Percentiles rank a stretch among this genome's conserved stretches.
These are phyloP conservation scores for Neodiprion virginianus DNA, from an alignment of 1,140 invertebrate species.

Conservation along the genomic window DNA sequence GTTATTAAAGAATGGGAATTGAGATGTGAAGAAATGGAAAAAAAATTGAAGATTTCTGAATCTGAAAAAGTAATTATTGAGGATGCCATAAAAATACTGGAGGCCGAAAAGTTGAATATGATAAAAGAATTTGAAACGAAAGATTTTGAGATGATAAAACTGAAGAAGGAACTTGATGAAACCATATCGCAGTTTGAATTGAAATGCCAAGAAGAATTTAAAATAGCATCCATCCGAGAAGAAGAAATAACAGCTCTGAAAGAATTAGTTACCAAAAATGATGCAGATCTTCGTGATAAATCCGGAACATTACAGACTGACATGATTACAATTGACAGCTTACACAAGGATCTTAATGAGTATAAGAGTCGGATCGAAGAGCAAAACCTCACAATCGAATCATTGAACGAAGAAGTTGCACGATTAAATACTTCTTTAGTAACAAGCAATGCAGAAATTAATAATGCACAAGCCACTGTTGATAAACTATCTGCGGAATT, in stretches of 20 bases:
- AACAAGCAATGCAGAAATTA: conserved; percentile 27
- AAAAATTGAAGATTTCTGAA: conserved; percentile 41
- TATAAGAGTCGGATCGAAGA: conserved; percentile 31
- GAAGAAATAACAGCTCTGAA: conserved; percentile 26
- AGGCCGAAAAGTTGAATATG: conserved; percentile 24
- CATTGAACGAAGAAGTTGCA: conserved; percentile 38
- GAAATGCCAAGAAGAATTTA: conserved; percentile 52
- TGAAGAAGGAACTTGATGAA: conserved; percentile 40
- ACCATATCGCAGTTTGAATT: conserved; percentile 41
- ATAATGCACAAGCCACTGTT: conserved; percentile 35
- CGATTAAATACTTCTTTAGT: conserved; percentile 23
- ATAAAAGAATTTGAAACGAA: neutral
- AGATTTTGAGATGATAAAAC: conserved; percentile 31
- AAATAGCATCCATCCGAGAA: conserved; percentile 27
- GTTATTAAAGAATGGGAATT: conserved; percentile 54
- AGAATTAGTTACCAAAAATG: conserved; percentile 48
- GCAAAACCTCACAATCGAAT: conserved; percentile 29
- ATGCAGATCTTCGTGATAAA: conserved; percentile 63
- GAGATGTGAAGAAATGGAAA: conserved; percentile 49
- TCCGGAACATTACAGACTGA: conserved; percentile 37
- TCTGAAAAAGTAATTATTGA: conserved; percentile 39
- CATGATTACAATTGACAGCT: conserved; percentile 39
- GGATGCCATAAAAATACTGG: conserved; percentile 32
- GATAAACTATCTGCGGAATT: conserved; percentile 32
- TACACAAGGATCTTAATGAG: conserved; percentile 42